Conservation (phyloP, 2,888 invertebrate genomes). For the Hylaea fasciaria region DNA sequence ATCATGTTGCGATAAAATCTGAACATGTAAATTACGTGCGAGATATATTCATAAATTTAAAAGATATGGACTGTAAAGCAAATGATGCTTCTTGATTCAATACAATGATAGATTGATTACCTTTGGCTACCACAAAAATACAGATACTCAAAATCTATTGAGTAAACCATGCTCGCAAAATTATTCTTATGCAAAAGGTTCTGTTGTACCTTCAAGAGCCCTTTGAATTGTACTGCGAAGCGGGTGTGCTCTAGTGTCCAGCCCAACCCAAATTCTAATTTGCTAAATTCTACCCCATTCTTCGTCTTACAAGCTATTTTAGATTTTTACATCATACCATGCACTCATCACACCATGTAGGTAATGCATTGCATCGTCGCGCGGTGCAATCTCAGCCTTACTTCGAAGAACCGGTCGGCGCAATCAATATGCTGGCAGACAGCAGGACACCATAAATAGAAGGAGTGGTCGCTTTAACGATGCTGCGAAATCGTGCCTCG, state of each 20-base stretch:
- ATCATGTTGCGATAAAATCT: constrained; percentile 52
- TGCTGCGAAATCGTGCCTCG: constrained; percentile 66
- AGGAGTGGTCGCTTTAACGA: constrained; percentile 73
- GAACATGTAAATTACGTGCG: constrained; percentile 64
- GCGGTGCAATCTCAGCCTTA: constrained; percentile 55
- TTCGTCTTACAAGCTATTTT: too few relatives aligned
- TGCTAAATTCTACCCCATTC: too few relatives aligned
- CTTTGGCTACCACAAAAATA: too few relatives aligned
- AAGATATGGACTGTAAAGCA: background rate
- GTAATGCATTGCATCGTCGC: constrained; percentile 8
- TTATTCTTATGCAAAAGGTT: too few relatives aligned
- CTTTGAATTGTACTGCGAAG: too few relatives aligned
- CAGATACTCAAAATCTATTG: too few relatives aligned
- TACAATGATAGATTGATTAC: too few relatives aligned
- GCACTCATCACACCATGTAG: constrained; percentile 5
- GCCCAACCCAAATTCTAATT: too few relatives aligned
- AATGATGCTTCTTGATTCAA: background rate
- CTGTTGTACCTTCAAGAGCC: too few relatives aligned
- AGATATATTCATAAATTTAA: constrained; percentile 38
- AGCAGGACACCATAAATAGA: constrained; percentile 76
- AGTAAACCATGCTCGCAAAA: too few relatives aligned
- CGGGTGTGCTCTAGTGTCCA: too few relatives aligned
- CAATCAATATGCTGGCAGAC: constrained; percentile 76
- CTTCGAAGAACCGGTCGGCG: constrained; percentile 43
- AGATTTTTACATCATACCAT: background rate